Base-by-base conservation (phyloP, 1,140 invertebrate genomes). In the Drosophila gunungcola region DNA sequence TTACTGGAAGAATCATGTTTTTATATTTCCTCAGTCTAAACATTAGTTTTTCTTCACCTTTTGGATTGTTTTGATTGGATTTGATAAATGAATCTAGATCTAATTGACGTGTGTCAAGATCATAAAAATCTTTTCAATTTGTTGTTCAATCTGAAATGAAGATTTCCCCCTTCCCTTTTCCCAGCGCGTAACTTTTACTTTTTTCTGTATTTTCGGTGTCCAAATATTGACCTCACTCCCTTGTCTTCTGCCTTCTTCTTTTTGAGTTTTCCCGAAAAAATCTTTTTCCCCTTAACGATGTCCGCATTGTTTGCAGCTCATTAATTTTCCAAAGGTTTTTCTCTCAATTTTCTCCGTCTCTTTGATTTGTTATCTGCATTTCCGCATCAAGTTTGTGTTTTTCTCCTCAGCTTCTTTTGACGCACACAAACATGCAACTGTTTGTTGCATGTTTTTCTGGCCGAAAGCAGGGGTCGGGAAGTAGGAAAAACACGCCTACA, bases 291-390 rank as follows among this genome's bases (percentile, higher is more conserved):
- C 16, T 21, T 83, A 80, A 83, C 80, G 79, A 83, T 83, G 80
- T 83, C 80, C 80, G 80, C 80, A 83, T 83, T 83, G 80, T 78
- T 84, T 84, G 63, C 58, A 84, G 80, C 80, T 83, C 80, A 83
- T 83, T 83, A 83, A 83, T 83, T 83, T 81, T 34, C 61, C 74
- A 78, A 82, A 79, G 76, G 80, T 73, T 81, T 75, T 74, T 43
- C 63, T 64, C 63, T 41, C 43, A 25, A 25, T 49, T 41, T 63
- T 49, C 27, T 38, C 27, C 27, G 27, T 21, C 61, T 65, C 60
- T 64, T 67, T 67, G 63, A 64, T 55, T 74, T 77, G 36, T 82
- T 83, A 83, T 83, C 80, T 83, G 80, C 80, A 84, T 83, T 83
- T 83, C 80, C 80, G 80, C 72, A 84, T 83, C 80, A 55, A 64